Percentiles rank a stretch among this genome's conserved stretches.
Evolutionary conservation across 2,888 invertebrate genomes (phyloP).

Genomic region (Tineola bisselliella): DNA sequence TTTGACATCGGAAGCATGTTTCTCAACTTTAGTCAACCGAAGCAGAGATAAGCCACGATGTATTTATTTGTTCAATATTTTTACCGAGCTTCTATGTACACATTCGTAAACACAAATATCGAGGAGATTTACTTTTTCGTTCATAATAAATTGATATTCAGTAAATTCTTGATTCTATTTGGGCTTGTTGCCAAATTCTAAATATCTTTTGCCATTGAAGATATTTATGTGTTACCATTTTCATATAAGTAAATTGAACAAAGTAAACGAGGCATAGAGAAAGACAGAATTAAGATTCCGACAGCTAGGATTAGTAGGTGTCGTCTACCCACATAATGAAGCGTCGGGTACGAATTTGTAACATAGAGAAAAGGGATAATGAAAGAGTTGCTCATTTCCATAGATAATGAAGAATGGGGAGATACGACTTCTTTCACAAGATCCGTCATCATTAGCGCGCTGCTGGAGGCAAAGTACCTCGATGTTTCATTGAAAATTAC

Average conservation of each 20-base stretch:
- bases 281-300: too few relatives aligned
- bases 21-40: not conserved
- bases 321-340: not conserved
- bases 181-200: not conserved
- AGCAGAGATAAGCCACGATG: slow-evolving; percentile 1
- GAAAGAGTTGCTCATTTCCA: slow-evolving; percentile 38
- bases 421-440: slow-evolving; percentile 46
- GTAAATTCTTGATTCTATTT: not conserved
- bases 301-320: not conserved
- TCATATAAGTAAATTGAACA: not conserved
- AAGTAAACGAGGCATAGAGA: not conserved
- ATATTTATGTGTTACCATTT: not conserved
- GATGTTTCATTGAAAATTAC: slow-evolving; percentile 45
- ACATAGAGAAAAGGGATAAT: slow-evolving; percentile 33
- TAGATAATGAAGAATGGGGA: slow-evolving; percentile 50
- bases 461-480: slow-evolving; percentile 36
- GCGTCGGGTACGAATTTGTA: slow-evolving; percentile 18
- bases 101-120: not conserved
- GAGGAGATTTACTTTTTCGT: not conserved
- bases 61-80: not conserved
- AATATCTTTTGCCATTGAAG: too few relatives aligned
- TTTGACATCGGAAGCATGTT: not conserved
- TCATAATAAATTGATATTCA: not conserved
- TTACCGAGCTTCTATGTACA: not conserved
- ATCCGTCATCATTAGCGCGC: slow-evolving; percentile 59